phyloP scores from a whole-genome alignment of 1,140 invertebrate genomes.

The Epicauta chinensis region DNA sequence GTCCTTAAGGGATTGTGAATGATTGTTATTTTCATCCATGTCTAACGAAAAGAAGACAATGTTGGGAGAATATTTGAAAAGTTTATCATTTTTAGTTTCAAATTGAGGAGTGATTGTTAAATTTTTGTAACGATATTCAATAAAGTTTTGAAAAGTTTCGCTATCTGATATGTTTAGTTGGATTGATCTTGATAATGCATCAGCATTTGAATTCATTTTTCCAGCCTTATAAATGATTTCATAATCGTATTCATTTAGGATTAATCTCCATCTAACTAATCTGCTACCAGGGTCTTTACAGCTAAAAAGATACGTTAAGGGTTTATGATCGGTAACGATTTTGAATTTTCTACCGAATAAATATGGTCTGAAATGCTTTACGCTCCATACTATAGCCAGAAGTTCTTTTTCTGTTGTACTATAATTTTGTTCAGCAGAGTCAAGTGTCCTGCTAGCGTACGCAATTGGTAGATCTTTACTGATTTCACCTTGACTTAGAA shows the following conservation, averaged over 20 bases:
- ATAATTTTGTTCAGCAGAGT: neutral
- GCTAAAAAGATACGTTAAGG: slow-evolving; percentile 35
- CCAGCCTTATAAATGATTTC: slow-evolving; percentile 24
- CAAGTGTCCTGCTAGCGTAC: slow-evolving; percentile 28
- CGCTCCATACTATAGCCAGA: slow-evolving; percentile 38
- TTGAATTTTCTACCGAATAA: slow-evolving; percentile 42
- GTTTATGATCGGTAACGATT: slow-evolving; percentile 45
- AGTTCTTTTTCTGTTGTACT: slow-evolving; percentile 37
- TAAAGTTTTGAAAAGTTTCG: no score
- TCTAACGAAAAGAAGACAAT: no score
- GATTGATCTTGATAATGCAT: slow-evolving; percentile 24
- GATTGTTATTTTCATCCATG: no score
- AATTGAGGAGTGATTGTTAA: no score
- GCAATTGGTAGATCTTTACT: slow-evolving; percentile 30
- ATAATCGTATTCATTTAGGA: slow-evolving; percentile 20
- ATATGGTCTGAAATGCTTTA: slow-evolving; percentile 43
- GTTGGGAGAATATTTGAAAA: no score
- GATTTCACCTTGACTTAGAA: no score
- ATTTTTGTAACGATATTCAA: no score
- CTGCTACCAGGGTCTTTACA: slow-evolving; percentile 40
- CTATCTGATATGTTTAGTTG: no score
- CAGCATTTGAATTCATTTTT: slow-evolving; percentile 22
- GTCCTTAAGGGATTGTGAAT: no score
- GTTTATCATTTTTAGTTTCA: no score
- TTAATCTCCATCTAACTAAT: slow-evolving; percentile 37